A percentile compares a stretch with the other conserved stretches of the same genome.
Conservation (phyloP, 2,113 vertebrate species). For the Cavia aperea region DNA sequence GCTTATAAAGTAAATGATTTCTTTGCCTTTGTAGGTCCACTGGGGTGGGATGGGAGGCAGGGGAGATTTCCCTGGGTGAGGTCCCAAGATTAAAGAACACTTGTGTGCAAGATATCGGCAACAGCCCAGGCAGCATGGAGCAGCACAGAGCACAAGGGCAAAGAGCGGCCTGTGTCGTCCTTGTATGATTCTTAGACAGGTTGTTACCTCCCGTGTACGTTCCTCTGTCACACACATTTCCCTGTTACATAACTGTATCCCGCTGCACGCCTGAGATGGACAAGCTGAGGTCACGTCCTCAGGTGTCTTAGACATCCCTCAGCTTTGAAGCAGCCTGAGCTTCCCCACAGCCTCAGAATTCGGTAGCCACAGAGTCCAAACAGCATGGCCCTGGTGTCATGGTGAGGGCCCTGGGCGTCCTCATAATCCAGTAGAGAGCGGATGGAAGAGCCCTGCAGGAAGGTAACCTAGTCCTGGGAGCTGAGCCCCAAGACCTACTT, state of each 20-base stretch:
- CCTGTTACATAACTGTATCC: not conserved
- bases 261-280: not conserved
- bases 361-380: not conserved
- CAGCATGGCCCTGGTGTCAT: not conserved
- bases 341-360: not conserved
- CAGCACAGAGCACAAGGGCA: not conserved
- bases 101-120: not conserved
- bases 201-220: not conserved
- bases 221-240: fast-evolving
- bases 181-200: not conserved
- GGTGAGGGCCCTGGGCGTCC: not conserved
- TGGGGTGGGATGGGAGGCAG: too few relatives aligned
- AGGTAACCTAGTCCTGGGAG: not conserved
- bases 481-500: too few relatives aligned
- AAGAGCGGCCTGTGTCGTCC: not conserved
- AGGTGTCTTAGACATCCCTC: not conserved
- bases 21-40: not conserved
- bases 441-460: not conserved
- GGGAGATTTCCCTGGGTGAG: not conserved
- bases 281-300: not conserved
- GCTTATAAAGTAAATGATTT: not conserved
- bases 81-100: not conserved
- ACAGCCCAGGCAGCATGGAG: not conserved
- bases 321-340: not conserved
- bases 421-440: not conserved